Evolutionary conservation across 2,113 vertebrate species (phyloP).

Genomic region (Oryzias javanicus): DNA sequence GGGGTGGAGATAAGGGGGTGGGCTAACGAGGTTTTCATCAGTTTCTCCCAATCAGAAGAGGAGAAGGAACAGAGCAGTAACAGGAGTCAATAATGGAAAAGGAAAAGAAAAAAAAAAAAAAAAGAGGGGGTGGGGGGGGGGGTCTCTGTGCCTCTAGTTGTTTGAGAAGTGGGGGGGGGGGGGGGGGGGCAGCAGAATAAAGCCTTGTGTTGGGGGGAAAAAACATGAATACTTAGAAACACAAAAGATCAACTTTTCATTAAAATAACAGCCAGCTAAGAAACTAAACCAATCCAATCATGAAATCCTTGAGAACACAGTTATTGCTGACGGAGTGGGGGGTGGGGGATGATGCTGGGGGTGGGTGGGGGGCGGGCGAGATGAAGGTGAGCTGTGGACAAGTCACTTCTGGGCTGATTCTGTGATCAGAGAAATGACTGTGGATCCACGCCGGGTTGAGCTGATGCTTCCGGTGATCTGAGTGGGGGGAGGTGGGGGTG

Average conservation of each 20-base stretch:
- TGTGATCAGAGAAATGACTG: conserved; percentile 72
- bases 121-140: too few species aligned
- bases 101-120: too few species aligned
- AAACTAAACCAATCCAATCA: conserved; percentile 71
- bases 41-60: conserved; percentile 22
- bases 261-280: conserved; percentile 68
- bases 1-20: conserved; percentile 24
- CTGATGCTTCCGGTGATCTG: conserved; percentile 59
- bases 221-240: conserved; percentile 70
- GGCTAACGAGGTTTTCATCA: conserved; percentile 41
- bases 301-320: conserved; percentile 79
- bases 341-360: conserved; percentile 10
- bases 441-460: conserved; percentile 61
- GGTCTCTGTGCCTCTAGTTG: conserved; percentile 42
- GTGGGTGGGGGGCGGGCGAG: conserved; percentile 35
- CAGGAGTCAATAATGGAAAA: too few species aligned
- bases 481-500: conserved; percentile 47
- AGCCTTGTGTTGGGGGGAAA: conserved; percentile 59
- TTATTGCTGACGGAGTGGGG: conserved; percentile 78
- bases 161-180: too few species aligned
- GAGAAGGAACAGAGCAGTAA: conserved; percentile 21
- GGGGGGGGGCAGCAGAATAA: conserved; percentile 41
- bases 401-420: conserved; percentile 73
- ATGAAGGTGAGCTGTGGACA: conserved; percentile 35
- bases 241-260: conserved; percentile 66